These are phyloP conservation scores for Eufriesea mexicana DNA, from an alignment of 1,140 invertebrate species.

Conservation along the genomic window DNA sequence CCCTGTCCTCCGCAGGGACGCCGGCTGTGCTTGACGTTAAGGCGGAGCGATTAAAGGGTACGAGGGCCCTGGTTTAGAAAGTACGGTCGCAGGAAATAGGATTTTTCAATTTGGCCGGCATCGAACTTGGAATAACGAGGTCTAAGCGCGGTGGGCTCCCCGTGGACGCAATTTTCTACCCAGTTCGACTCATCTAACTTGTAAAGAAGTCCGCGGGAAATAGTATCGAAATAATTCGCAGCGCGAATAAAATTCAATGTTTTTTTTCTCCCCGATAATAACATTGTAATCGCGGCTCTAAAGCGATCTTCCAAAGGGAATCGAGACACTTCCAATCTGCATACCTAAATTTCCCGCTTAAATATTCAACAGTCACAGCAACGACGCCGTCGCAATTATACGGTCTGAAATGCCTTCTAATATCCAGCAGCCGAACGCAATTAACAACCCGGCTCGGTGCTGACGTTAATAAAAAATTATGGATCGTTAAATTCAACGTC, in stretches of 20 bases:
- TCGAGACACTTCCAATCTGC: constrained; percentile 24
- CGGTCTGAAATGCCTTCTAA: constrained; percentile 15
- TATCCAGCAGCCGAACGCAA: neutral
- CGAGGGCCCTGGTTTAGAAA: constrained; percentile 36
- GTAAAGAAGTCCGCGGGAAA: neutral
- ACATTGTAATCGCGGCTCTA: neutral
- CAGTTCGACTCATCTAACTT: neutral
- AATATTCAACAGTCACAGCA: constrained; percentile 28
- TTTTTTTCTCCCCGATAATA: neutral
- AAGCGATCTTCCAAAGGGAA: neutral
- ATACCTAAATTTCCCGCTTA: constrained; percentile 13
- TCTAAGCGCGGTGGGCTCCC: neutral
- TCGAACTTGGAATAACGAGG: neutral
- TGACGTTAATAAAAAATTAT: constrained; percentile 20
- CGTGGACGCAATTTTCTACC: neutral
- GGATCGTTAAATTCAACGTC: constrained; percentile 4
- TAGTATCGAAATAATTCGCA: neutral
- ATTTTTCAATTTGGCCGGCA: constrained; percentile 37
- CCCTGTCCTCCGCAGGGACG: constrained; percentile 58
- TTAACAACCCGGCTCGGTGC: neutral
- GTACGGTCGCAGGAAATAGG: constrained; percentile 34
- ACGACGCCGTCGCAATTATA: constrained; percentile 19
- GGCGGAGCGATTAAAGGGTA: constrained; percentile 60
- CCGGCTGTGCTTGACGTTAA: constrained; percentile 63
- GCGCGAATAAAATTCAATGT: neutral